Percentiles rank a stretch among this genome's conserved stretches.
Evolutionary conservation across 1,140 invertebrate genomes (phyloP).

Genomic region (Drosophila truncata): DNA sequence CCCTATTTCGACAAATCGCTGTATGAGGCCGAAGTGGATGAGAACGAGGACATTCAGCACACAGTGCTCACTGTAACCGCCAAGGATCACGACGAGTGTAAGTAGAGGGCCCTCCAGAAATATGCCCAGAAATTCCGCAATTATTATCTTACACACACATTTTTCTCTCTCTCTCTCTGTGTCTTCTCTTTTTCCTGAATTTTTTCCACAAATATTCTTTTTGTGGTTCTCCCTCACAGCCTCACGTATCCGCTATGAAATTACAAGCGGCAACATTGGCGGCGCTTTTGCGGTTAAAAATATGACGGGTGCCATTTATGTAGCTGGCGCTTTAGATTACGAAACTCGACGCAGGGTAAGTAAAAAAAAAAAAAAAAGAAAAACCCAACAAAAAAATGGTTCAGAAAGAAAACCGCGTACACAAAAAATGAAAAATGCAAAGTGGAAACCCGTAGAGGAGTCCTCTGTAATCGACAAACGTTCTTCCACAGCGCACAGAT

Average conservation of each 20-base stretch:
- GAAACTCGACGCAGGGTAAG: slow-evolving; percentile 95
- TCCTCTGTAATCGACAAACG: slow-evolving; percentile 44
- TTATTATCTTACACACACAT: slow-evolving; percentile 52
- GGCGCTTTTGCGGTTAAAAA: slow-evolving; percentile 99
- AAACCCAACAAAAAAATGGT: slow-evolving; percentile 6
- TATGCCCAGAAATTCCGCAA: slow-evolving; percentile 45
- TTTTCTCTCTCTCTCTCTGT: slow-evolving; percentile 13
- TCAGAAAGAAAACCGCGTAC: slow-evolving; percentile 87
- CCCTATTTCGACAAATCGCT: slow-evolving; percentile 98
- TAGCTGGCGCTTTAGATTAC: slow-evolving; percentile 96
- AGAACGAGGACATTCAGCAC: slow-evolving; percentile 98
- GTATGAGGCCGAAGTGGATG: slow-evolving; percentile 98
- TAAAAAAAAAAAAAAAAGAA: slow-evolving; percentile 56
- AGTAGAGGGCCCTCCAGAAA: slow-evolving; percentile 86
- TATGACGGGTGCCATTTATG: slow-evolving; percentile 98
- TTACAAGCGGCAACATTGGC: slow-evolving; percentile 99
- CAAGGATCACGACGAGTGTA: slow-evolving; percentile 99
- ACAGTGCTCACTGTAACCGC: slow-evolving; percentile 98
- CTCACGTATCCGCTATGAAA: slow-evolving; percentile 99
- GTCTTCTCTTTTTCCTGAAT: slow-evolving; percentile 28
- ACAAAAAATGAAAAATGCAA: slow-evolving; percentile 75
- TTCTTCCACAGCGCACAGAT: slow-evolving; percentile 43
- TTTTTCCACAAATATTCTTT: slow-evolving; percentile 31
- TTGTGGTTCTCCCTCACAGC: slow-evolving; percentile 87
- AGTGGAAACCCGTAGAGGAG: slow-evolving; percentile 36